These are phyloP conservation scores for Fratercula arctica DNA, from an alignment of 2,797 vertebrate genomes.

Conservation along the genomic window DNA sequence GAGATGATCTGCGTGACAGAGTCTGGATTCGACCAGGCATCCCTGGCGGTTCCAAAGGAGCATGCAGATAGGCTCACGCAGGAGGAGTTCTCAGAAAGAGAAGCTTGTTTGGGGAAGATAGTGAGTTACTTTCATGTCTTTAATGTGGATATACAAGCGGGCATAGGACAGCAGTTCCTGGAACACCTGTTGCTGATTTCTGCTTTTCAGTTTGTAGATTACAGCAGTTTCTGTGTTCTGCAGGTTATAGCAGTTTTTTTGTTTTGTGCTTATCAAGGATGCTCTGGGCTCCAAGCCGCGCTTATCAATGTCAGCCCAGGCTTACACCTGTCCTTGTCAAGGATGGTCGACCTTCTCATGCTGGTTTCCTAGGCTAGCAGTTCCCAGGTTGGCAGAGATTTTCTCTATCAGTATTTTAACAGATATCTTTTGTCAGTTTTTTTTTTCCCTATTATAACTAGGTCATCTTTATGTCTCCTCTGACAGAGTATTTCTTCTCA, in stretches of 20 bases:
- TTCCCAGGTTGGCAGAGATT: background rate
- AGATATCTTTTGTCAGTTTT: background rate
- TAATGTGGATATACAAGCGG: background rate
- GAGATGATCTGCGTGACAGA: rapidly evolving
- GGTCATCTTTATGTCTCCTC: background rate
- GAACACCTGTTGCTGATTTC: background rate
- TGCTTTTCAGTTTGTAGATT: background rate
- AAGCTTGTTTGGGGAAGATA: background rate
- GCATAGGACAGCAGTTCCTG: rapidly evolving
- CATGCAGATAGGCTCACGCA: rapidly evolving
- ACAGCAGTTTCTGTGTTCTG: background rate
- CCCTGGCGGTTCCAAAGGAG: background rate
- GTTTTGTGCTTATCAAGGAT: background rate
- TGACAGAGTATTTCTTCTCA: background rate
- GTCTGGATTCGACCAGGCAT: background rate
- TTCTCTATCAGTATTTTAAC: background rate
- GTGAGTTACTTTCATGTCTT: background rate
- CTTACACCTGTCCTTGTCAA: background rate
- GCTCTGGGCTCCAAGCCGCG: background rate
- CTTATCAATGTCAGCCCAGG: rapidly evolving
- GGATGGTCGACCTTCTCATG: background rate
- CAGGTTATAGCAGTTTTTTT: background rate
- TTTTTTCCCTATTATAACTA: background rate
- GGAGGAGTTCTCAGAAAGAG: background rate
- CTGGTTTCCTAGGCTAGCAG: background rate